Evolutionary conservation across 92 coral and sea anemone species (phyloP).

Genomic region (Micromussa lordhowensis): DNA sequence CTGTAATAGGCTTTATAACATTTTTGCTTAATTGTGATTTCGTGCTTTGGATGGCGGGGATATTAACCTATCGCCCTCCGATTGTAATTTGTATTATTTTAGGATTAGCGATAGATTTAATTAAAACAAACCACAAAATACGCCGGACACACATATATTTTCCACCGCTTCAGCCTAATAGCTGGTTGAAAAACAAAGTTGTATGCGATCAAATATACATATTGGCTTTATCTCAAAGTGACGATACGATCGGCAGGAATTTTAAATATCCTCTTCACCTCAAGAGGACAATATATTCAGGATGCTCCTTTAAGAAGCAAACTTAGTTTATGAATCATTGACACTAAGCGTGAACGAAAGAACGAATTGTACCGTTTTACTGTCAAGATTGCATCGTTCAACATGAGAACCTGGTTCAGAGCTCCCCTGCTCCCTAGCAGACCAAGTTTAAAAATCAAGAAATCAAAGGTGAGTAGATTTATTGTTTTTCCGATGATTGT

Average conservation of each 20-base stretch:
- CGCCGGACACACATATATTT: not conserved
- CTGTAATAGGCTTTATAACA: not conserved
- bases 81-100: not conserved
- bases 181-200: not conserved
- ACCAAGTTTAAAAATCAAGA: conserved; percentile 24
- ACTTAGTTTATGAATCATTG: conserved; percentile 9
- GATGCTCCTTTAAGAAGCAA: conserved; percentile 8
- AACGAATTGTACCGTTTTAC: not conserved
- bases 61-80: conserved; percentile 1
- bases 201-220: not conserved
- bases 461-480: conserved; percentile 18
- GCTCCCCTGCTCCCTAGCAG: conserved; percentile 39
- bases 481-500: not conserved
- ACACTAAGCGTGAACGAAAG: conserved; percentile 24
- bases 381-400: conserved; percentile 31
- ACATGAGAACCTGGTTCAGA: conserved; percentile 42
- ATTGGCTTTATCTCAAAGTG: conserved; percentile 2
- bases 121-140: conserved; percentile 28
- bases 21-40: not conserved
- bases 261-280: conserved; percentile 1
- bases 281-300: conserved; percentile 24
- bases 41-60: not conserved
- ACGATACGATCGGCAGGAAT: conserved; percentile 18
- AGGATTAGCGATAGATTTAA: conserved; percentile 1
- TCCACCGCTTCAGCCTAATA: not conserved